Conservation (phyloP, 2,888 invertebrate genomes). For the Drosophila gaucha region DNA sequence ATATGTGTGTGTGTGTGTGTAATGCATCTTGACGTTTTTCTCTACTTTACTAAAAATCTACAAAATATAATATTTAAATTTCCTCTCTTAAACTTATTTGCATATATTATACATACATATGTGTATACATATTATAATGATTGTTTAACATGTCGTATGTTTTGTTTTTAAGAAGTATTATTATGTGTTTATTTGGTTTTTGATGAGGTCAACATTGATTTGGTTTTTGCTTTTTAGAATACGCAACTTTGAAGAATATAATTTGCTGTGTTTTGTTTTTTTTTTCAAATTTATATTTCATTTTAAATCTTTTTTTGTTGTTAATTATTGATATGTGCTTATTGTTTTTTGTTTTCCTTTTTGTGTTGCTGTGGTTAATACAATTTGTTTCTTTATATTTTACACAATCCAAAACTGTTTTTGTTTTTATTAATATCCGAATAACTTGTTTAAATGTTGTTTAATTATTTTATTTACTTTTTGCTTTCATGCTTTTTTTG, state of each 20-base stretch:
- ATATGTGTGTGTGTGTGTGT: no score
- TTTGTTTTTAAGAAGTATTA: slow-evolving; percentile 43
- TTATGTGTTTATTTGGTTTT: slow-evolving; percentile 35
- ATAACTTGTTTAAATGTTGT: slow-evolving; percentile 33
- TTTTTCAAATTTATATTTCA: slow-evolving; percentile 12
- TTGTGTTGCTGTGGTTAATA: slow-evolving; percentile 32
- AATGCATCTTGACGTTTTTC: slow-evolving; percentile 50
- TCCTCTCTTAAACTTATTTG: slow-evolving; percentile 31
- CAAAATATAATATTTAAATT: slow-evolving; percentile 73
- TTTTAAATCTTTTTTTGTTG: slow-evolving; percentile 17
- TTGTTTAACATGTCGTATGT: slow-evolving; percentile 56
- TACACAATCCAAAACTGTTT: slow-evolving; percentile 48
- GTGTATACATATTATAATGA: slow-evolving; percentile 49
- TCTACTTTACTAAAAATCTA: slow-evolving; percentile 76
- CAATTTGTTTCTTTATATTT: slow-evolving; percentile 37
- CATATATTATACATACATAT: slow-evolving; percentile 47
- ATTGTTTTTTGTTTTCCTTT: slow-evolving; percentile 50
- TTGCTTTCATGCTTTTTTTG: slow-evolving; percentile 16
- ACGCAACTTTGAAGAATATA: slow-evolving; percentile 55
- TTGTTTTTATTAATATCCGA: slow-evolving; percentile 13
- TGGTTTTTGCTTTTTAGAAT: slow-evolving; percentile 50
- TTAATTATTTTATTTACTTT: slow-evolving; percentile 24
- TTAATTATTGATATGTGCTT: slow-evolving; percentile 73
- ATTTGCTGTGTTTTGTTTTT: slow-evolving; percentile 1
- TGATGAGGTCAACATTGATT: slow-evolving; percentile 75